Evolutionary conservation across 2,888 invertebrate genomes (phyloP).

Genomic region (Bhutanitis thaidina): DNA sequence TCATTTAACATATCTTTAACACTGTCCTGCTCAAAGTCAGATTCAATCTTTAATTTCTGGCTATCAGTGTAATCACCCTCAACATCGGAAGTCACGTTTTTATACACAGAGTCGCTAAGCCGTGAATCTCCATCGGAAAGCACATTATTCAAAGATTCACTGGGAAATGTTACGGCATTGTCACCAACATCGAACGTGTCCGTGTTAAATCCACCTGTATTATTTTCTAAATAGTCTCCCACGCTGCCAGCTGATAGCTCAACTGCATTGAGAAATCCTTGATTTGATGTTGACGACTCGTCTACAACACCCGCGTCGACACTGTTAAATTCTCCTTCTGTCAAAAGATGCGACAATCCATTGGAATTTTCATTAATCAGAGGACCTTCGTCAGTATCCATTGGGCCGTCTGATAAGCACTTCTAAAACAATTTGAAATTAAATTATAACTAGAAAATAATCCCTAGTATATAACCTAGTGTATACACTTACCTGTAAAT

Average conservation of each 20-base stretch:
- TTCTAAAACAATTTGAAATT: slow-evolving; percentile 45
- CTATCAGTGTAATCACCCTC: slow-evolving; percentile 54
- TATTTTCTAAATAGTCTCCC: slow-evolving; percentile 68
- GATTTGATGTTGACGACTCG: slow-evolving; percentile 70
- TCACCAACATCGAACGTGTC: slow-evolving; percentile 70
- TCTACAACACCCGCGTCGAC: slow-evolving; percentile 64
- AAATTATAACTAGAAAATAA: not conserved
- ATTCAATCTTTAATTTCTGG: slow-evolving; percentile 39
- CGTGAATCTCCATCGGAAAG: slow-evolving; percentile 65
- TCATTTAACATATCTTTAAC: slow-evolving; percentile 35
- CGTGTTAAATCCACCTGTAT: slow-evolving; percentile 56
- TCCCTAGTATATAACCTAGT: not conserved
- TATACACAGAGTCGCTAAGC: slow-evolving; percentile 50
- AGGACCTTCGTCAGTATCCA: slow-evolving; percentile 72
- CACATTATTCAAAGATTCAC: slow-evolving; percentile 59
- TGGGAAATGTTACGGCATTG: slow-evolving; percentile 66
- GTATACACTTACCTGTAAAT: slow-evolving; percentile 53
- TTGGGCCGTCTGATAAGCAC: slow-evolving; percentile 57
- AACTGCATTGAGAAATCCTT: slow-evolving; percentile 69
- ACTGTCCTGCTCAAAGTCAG: slow-evolving; percentile 32
- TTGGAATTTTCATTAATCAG: slow-evolving; percentile 71
- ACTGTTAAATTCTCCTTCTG: slow-evolving; percentile 69
- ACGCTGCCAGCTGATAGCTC: slow-evolving; percentile 71
- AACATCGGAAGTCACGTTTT: slow-evolving; percentile 46
- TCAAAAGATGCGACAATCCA: slow-evolving; percentile 66